phyloP scores from a whole-genome alignment of 2,113 vertebrate species.

The Archilochus colubris region DNA sequence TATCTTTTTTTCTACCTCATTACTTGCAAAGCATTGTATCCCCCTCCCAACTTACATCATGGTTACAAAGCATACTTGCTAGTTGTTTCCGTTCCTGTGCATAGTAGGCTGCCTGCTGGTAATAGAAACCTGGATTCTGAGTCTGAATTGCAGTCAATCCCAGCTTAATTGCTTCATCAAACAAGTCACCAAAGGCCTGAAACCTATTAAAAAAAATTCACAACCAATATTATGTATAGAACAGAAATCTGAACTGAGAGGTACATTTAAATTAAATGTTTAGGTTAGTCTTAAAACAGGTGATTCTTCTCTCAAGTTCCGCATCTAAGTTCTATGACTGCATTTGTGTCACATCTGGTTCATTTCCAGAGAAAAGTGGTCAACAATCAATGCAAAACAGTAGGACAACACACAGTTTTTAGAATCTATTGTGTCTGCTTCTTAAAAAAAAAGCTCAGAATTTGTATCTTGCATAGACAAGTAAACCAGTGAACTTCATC shows the following conservation, averaged over 20 bases:
- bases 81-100: conserved; percentile 93
- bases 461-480: not conserved
- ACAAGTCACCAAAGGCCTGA: conserved; percentile 97
- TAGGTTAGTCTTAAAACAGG: not conserved
- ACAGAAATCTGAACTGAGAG: not conserved
- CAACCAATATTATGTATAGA: not conserved
- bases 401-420: not conserved
- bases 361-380: not conserved
- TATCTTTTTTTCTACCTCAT: not conserved
- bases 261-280: not conserved
- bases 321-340: not conserved
- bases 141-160: conserved; percentile 97
- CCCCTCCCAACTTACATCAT: conserved; percentile 80
- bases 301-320: not conserved
- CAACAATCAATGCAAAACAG: not conserved
- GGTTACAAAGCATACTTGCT: conserved; percentile 85
- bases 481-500: not conserved
- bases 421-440: not conserved
- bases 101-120: conserved; percentile 96
- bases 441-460: not conserved
- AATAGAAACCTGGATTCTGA: conserved; percentile 99
- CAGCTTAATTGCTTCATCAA: conserved; percentile 98
- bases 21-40: not conserved
- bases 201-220: conserved; percentile 74
- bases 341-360: not conserved